Base-by-base conservation (phyloP, 1,140 invertebrate species). In the Whitmania pigra region DNA sequence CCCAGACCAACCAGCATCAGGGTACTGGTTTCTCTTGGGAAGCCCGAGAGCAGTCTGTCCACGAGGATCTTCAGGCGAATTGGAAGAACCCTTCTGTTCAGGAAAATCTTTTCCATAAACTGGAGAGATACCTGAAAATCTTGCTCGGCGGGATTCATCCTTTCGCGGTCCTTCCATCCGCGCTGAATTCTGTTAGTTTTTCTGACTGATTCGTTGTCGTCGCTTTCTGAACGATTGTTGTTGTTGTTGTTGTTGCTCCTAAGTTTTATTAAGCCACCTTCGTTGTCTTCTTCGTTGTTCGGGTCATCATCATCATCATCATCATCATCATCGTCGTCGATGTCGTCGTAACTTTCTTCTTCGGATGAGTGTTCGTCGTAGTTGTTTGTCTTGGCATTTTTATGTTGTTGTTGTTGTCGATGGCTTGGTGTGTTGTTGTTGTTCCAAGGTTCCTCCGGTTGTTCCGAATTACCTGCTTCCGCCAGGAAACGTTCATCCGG, bases 171-270 rank as follows among this genome's bases (percentile, higher is more conserved):
- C 3, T 1, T 49, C 43, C 43, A 49, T 49, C 43, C 15, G 11
- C 11, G 43, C 11, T 49, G 43, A 13, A 49, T 49, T 49, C 13
- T 2, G 31, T 6, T 49, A 7, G 0, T 13, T 49, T 49, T 49
- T 49, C 43, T 36, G 43, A 49, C 43, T 49, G 11, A 17, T 11
- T 49, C 43, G 43, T 49, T 17, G 60, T 66, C 43, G 66, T 67
- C 27, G 31, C 60, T 66, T 66, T 36, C 31, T 27, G 31, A 66
- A 18, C 60, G 60, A 66, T 66, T 66, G 60, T 66, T 66, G 60
- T 66, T 69, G n/a, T 69, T 17, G n/a, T 2, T 69, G 22, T n/a
- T 36, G 43, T 17, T n/a, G 43, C 43, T 5, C 0, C 17, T 69
- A 17, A 13, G 43, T 69, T 31, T 5, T n/a, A 7, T n/a, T 20